Conservation (phyloP, 2,797 vertebrate species). For the Vespertilio murinus region DNA sequence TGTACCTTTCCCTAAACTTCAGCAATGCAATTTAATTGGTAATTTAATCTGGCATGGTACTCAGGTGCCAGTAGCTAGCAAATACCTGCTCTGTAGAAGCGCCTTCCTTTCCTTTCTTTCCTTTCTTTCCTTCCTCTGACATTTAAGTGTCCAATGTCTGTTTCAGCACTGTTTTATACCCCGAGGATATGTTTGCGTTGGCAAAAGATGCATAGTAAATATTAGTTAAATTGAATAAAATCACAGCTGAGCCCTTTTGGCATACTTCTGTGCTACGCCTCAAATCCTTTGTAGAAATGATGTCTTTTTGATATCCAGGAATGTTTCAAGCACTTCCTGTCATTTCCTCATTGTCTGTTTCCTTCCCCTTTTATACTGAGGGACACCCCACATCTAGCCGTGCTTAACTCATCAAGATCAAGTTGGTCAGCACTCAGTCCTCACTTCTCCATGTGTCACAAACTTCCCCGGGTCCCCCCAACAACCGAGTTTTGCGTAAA, state of each 20-base stretch:
- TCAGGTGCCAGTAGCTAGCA: not conserved
- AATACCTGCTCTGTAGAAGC: not conserved
- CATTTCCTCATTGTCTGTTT: conserved; percentile 12
- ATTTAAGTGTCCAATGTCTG: conserved; percentile 6
- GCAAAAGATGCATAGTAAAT: conserved; percentile 61
- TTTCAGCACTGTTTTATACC: conserved; percentile 35
- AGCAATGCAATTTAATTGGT: not conserved
- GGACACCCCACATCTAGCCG: not conserved
- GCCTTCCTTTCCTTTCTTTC: not conserved
- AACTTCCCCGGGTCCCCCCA: not conserved
- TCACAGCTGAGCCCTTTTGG: conserved; percentile 56
- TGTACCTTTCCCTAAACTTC: not conserved
- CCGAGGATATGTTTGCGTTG: conserved; percentile 53
- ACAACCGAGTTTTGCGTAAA: not conserved
- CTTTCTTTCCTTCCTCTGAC: not conserved
- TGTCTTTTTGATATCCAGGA: conserved; percentile 51
- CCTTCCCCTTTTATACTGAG: not conserved
- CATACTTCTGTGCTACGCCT: not conserved
- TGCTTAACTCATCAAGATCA: not conserved
- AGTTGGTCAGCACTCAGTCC: not conserved
- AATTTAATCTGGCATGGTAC: not conserved
- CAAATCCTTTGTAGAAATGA: conserved; percentile 42
- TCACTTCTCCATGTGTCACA: not conserved
- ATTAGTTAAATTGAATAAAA: conserved; percentile 60
- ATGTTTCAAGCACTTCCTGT: conserved; percentile 6